A percentile compares a stretch with the other conserved stretches of the same genome.
phyloP scores from a whole-genome alignment of 2,797 vertebrate species.

The Steatocranus sp. region DNA sequence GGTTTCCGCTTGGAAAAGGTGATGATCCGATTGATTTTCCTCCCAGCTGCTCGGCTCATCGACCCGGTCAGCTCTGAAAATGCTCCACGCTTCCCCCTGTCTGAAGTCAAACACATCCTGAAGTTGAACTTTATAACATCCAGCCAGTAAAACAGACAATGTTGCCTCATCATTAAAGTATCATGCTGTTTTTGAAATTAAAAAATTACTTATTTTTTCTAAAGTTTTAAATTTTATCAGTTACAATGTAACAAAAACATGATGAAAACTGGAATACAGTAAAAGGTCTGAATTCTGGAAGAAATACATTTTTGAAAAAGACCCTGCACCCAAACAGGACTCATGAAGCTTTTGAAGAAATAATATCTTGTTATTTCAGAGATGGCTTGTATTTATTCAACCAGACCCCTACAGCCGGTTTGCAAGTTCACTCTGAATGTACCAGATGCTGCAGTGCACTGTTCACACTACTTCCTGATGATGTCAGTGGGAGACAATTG shows the following conservation, averaged over 20 bases:
- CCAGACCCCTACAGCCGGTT: neutral
- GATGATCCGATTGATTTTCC: conserved; percentile 97
- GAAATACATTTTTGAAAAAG: neutral
- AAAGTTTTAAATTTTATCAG: neutral
- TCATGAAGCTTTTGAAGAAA: neutral
- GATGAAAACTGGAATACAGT: neutral
- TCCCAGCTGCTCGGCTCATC: conserved; percentile 90
- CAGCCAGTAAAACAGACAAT: neutral
- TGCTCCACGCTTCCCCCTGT: conserved; percentile 84
- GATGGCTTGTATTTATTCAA: neutral
- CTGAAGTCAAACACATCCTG: conserved; percentile 59
- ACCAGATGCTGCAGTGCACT: conserved; percentile 42
- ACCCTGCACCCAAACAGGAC: neutral
- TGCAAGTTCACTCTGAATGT: neutral
- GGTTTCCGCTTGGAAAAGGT: conserved; percentile 96
- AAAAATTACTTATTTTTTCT: neutral
- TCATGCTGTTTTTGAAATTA: neutral
- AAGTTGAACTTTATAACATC: neutral
- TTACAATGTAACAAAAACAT: neutral
- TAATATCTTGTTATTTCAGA: neutral
- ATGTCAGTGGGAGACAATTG: conserved; percentile 73
- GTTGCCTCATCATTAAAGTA: neutral
- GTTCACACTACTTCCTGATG: conserved; percentile 49
- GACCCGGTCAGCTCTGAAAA: conserved; percentile 95
- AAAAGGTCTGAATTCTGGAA: neutral